Base-by-base conservation (phyloP, 2,113 vertebrate species). In the Coregonus clupeaformis region DNA sequence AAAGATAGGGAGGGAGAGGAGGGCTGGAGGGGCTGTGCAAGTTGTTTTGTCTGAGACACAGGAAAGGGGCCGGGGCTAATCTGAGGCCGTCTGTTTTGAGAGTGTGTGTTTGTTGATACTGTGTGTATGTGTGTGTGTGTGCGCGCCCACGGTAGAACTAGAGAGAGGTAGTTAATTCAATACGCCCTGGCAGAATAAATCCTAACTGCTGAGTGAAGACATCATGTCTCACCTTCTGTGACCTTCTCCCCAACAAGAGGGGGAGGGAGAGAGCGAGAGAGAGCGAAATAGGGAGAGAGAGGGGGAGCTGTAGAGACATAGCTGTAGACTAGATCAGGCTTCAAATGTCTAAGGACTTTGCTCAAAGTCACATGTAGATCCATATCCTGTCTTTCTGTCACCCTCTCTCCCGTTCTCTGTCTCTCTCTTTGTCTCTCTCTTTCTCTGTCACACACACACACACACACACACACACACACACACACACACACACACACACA, bases 161-260 rank as follows among this genome's bases (percentile, higher is more conserved):
- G 70, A 52, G 52, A n/a, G 20, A 32, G 2, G 18, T 7, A 16
- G 57, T 60, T 22, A 60, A 60, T 60, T 60, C 57, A 60, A 60
- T 60, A 60, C 57, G 18, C 57, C 57, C 57, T 22, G 6, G n/a
- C n/a, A 60, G 57, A 24, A 60, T 24, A 22, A 60, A 60, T 60
- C 20, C n/a, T 7, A 11, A 60, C 57, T 60, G 57, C 57, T 60
- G 57, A 60, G n/a, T n/a, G 57, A 60, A n/a, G 57, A 65, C 55
- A 25, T 67, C 25, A 57, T 74, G 75, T 22, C 55, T 77, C 75
- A 77, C 77, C 81, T 80, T 74, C 69, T 12, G 1, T 67, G 72
- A 80, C 77, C 77, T 80, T 79, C 65, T 63, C 18, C 18, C 47
- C 30, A 72, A n/a, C 52, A 32, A 75, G 64, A 69, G 66, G 64